These are phyloP conservation scores for Choristoneura fumiferana DNA, from an alignment of 1,140 invertebrate species.

Conservation along the genomic window DNA sequence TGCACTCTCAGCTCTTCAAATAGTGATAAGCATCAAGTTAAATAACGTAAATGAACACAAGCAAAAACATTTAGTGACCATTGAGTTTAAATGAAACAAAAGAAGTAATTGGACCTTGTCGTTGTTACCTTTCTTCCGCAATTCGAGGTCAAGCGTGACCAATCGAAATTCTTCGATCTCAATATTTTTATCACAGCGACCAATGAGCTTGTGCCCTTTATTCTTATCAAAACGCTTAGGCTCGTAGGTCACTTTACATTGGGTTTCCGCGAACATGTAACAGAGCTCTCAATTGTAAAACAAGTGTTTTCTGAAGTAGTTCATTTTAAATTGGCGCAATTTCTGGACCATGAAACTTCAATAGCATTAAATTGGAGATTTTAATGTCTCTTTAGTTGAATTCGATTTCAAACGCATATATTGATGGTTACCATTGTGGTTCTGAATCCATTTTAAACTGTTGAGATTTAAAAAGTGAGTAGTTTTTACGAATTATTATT, in stretches of 20 bases:
- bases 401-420: background rate
- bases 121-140: constrained; percentile 62
- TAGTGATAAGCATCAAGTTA: too few species aligned
- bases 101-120: constrained; percentile 53
- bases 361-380: constrained; percentile 52
- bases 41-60: constrained; percentile 9
- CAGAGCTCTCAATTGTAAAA: constrained; percentile 22
- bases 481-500: too few species aligned
- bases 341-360: constrained; percentile 59
- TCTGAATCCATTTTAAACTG: background rate
- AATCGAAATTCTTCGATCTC: constrained; percentile 50
- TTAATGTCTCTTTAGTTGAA: constrained; percentile 1
- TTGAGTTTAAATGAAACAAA: constrained; percentile 47
- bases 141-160: constrained; percentile 64
- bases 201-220: constrained; percentile 10
- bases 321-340: constrained; percentile 31
- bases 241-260: background rate
- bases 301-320: constrained; percentile 31
- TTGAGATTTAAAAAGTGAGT: background rate
- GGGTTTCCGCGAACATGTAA: background rate
- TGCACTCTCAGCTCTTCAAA: too few species aligned
- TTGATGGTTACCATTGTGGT: background rate
- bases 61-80: constrained; percentile 38
- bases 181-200: constrained; percentile 32
- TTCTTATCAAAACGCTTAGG: background rate